Conservation (phyloP, 2,113 vertebrate species). For the Podocnemis expansa region DNA sequence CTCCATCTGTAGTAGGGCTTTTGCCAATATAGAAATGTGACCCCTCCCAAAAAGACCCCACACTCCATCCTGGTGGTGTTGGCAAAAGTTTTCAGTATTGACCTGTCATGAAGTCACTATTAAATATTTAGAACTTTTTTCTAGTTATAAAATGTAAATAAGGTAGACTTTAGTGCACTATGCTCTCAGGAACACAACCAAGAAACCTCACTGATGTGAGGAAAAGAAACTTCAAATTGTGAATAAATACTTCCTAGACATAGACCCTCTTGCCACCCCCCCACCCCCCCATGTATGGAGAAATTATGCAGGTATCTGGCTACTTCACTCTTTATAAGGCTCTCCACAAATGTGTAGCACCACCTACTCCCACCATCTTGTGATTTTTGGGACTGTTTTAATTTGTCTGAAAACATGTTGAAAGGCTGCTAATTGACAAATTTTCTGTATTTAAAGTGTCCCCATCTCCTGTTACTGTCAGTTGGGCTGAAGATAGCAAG, state of each 20-base stretch:
- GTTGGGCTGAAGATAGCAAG: background rate
- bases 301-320: background rate
- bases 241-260: background rate
- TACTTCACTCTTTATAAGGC: background rate
- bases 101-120: background rate
- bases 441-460: background rate
- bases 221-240: background rate
- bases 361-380: background rate
- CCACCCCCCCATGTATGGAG: background rate
- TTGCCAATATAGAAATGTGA: background rate
- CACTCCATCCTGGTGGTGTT: background rate
- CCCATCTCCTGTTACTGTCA: background rate
- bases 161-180: background rate
- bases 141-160: background rate
- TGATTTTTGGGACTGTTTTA: background rate
- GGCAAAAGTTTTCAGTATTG: background rate
- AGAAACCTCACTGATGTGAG: background rate
- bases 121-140: background rate
- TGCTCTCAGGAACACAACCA: background rate
- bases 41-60: background rate
- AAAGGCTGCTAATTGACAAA: background rate
- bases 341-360: background rate
- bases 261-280: background rate
- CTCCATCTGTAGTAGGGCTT: background rate
- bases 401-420: background rate